A percentile compares a stretch with the other conserved stretches of the same genome.
Evolutionary conservation across 2,888 invertebrate genomes (phyloP).

Genomic region (Petrolisthes manimaculis): DNA sequence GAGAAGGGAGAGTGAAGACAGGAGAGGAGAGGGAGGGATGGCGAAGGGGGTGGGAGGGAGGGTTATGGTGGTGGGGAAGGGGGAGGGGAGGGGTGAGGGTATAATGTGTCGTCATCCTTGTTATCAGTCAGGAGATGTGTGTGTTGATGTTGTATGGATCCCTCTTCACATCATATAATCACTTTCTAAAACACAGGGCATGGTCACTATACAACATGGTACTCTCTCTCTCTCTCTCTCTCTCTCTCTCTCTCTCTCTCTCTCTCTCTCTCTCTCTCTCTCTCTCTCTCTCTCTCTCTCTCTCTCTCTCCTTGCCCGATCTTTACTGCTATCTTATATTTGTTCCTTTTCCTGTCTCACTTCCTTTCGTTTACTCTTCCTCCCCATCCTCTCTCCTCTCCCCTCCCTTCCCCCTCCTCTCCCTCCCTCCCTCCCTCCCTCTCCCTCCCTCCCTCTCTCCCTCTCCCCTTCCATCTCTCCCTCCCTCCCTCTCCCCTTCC

Average conservation of each 20-base stretch:
- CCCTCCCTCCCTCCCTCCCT: neutral
- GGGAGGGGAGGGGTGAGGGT: neutral
- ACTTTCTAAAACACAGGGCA: too few relatives aligned
- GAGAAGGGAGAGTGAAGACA: too few relatives aligned
- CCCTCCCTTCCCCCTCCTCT: neutral
- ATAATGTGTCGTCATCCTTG: too few relatives aligned
- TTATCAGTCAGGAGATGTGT: too few relatives aligned
- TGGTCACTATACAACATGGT: too few relatives aligned
- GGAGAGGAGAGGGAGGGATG: too few relatives aligned
- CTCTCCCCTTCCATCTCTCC: neutral
- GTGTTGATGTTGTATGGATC: too few relatives aligned
- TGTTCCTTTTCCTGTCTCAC: neutral
- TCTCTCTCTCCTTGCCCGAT: neutral
- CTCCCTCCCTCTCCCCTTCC: neutral
- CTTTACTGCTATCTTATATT: neutral
- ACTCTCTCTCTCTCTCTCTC: neutral
- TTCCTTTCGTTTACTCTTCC: neutral
- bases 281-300: neutral
- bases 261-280: neutral
- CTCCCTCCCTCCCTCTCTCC: constrained; percentile 7
- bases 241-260: neutral
- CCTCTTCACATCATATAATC: too few relatives aligned
- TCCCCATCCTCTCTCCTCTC: neutral
- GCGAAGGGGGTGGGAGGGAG: neutral
- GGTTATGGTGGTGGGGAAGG: neutral